Percentiles rank a stretch among this genome's conserved stretches.
Conservation (phyloP, 2,888 invertebrate genomes). For the Microplitis manilae region DNA sequence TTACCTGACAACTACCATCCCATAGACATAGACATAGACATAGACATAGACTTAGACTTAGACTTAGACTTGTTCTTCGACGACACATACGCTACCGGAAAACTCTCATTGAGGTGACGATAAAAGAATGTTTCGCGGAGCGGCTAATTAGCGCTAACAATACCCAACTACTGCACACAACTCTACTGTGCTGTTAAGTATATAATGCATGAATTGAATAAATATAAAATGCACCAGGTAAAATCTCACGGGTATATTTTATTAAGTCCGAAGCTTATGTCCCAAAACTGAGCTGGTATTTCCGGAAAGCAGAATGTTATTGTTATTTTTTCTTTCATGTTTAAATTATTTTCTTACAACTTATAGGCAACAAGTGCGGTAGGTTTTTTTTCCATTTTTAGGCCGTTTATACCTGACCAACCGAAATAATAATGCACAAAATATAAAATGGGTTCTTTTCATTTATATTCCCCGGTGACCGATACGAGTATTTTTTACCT, state of each 20-base stretch:
- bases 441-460: not conserved
- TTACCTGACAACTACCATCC: not conserved
- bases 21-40: not conserved
- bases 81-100: not conserved
- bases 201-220: not conserved
- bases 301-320: not conserved
- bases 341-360: not conserved
- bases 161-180: not conserved
- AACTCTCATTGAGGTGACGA: not conserved
- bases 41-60: not conserved
- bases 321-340: not conserved
- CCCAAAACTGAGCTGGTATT: not conserved
- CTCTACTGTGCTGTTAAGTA: not conserved
- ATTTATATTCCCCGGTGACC: not conserved
- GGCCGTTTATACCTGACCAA: not conserved
- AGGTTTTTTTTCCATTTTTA: not conserved
- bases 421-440: no score
- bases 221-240: not conserved
- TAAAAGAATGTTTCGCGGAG: not conserved
- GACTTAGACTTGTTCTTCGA: not conserved
- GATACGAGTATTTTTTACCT: not conserved
- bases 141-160: not conserved
- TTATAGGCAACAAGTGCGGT: not conserved
- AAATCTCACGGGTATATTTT: not conserved
- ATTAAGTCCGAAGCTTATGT: not conserved